Evolutionary conservation across 2,888 invertebrate genomes (phyloP).

Genomic region (Oxyteleia sp.): DNA sequence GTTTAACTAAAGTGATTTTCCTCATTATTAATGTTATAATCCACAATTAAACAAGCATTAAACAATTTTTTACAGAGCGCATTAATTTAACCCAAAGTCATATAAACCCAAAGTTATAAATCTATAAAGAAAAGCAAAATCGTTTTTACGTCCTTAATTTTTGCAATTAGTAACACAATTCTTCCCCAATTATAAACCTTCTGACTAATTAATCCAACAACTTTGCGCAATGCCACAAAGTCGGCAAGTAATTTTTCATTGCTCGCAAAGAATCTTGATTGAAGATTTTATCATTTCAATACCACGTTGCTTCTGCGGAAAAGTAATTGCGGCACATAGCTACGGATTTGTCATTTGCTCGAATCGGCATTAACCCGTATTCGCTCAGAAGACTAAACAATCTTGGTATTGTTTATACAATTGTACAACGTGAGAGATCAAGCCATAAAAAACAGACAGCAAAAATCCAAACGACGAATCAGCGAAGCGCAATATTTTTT

Average conservation of each 20-base stretch:
- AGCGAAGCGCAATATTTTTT: not conserved
- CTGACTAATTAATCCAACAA: not conserved
- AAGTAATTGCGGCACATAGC: constrained; percentile 31
- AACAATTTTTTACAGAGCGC: too few species aligned
- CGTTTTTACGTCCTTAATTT: too few species aligned
- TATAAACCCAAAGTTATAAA: too few species aligned
- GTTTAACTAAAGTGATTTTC: too few species aligned
- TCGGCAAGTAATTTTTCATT: not conserved
- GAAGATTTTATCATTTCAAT: constrained; percentile 34
- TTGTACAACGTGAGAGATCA: constrained; percentile 44
- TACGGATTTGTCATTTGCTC: constrained; percentile 28
- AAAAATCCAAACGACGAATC: constrained; percentile 20
- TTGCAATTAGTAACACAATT: too few species aligned
- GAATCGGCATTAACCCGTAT: constrained; percentile 45
- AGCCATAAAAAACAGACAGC: not conserved
- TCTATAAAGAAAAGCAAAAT: too few species aligned
- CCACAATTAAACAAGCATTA: too few species aligned
- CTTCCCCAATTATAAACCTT: not conserved
- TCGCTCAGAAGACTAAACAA: constrained; percentile 49
- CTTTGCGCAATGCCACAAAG: not conserved
- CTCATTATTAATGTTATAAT: too few species aligned
- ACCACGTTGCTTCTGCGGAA: constrained; percentile 24
- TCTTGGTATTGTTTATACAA: constrained; percentile 44
- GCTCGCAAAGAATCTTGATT: constrained; percentile 12
- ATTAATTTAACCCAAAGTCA: too few species aligned